phyloP scores from a whole-genome alignment of 2,113 vertebrate species.

The Coptodon bakossiorum region DNA sequence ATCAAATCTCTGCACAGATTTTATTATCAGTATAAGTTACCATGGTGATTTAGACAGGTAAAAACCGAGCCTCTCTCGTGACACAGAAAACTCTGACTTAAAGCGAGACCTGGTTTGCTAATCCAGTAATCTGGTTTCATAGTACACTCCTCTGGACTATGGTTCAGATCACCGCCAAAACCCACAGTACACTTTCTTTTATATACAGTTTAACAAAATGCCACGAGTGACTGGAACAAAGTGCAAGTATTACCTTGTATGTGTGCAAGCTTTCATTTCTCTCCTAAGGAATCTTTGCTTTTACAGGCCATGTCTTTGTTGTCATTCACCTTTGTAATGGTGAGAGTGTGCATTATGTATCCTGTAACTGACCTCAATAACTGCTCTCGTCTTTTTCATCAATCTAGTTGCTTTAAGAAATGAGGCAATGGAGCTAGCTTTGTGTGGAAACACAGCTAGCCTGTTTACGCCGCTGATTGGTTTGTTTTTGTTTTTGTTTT shows the following conservation, averaged over 20 bases:
- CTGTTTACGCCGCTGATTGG: neutral
- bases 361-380: neutral
- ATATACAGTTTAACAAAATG: neutral
- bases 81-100: neutral
- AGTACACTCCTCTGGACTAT: neutral
- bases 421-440: neutral
- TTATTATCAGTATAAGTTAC: neutral
- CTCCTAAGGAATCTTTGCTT: neutral
- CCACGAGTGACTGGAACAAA: neutral
- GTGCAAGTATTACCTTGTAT: neutral
- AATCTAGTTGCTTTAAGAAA: neutral
- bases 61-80: neutral
- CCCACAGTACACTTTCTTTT: accelerated
- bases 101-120: neutral
- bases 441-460: neutral
- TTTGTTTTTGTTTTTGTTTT: neutral
- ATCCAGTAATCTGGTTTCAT: neutral
- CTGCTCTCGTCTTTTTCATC: neutral
- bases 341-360: neutral
- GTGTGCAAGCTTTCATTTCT: neutral
- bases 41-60: neutral
- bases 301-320: neutral
- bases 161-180: neutral
- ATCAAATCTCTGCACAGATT: neutral
- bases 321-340: neutral